phyloP scores from a whole-genome alignment of 2,113 vertebrate species.

The Nothocercus julius region DNA sequence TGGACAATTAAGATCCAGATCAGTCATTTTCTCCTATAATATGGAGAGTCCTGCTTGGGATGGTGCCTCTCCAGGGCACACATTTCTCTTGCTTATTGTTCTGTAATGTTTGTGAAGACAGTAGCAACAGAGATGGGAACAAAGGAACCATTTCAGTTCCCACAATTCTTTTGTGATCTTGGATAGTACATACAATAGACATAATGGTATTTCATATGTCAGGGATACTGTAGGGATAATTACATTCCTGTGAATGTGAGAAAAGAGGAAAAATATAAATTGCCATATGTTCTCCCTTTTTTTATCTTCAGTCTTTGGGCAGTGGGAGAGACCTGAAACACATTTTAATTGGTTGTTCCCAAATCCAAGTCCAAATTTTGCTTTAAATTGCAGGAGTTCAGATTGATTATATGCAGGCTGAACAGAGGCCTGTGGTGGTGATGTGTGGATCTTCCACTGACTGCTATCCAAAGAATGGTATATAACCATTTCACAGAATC shows the following conservation, averaged over 20 bases:
- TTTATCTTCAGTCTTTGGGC: background rate
- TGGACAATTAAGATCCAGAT: background rate
- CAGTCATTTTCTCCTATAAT: background rate
- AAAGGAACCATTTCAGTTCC: background rate
- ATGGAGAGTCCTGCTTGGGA: background rate
- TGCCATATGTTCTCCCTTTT: background rate
- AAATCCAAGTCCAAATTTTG: background rate
- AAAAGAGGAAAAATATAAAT: background rate
- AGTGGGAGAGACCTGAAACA: background rate
- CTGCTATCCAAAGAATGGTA: background rate
- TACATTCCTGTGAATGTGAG: rapidly evolving
- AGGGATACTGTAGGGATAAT: background rate
- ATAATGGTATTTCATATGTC: background rate
- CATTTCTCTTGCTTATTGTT: background rate
- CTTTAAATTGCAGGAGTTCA: background rate
- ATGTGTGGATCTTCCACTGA: background rate
- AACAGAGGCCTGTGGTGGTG: background rate
- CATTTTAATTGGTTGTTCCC: background rate
- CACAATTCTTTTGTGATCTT: background rate
- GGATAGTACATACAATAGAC: background rate
- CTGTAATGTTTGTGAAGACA: background rate
- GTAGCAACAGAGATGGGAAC: background rate
- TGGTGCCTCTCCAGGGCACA: background rate
- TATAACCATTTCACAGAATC: background rate
- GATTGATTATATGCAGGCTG: background rate